Evolutionary conservation across 2,888 invertebrate species (phyloP).

Genomic region (Caenorhabditis macrosperma): DNA sequence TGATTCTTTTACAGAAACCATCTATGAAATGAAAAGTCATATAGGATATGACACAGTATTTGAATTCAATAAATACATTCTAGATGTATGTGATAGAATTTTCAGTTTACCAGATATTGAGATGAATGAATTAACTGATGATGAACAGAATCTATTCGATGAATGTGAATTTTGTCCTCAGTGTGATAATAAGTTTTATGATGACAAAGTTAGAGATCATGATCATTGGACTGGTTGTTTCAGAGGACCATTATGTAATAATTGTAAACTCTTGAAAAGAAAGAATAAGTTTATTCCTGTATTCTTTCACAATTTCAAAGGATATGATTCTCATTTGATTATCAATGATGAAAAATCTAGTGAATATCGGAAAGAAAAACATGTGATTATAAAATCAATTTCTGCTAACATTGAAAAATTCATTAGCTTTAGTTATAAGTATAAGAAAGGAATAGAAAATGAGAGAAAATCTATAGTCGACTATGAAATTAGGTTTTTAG

Average conservation of each 20-base stretch:
- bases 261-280: conserved; percentile 55
- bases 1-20: conserved; percentile 46
- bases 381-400: conserved; percentile 54
- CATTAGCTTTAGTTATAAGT: conserved; percentile 63
- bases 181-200: conserved; percentile 24
- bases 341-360: conserved; percentile 33
- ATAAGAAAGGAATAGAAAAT: conserved; percentile 1
- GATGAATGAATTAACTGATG: conserved; percentile 37
- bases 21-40: conserved; percentile 27
- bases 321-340: conserved; percentile 68
- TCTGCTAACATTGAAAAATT: conserved; percentile 65
- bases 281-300: conserved; percentile 65
- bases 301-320: conserved; percentile 67
- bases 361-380: conserved; percentile 36
- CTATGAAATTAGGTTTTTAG: conserved; percentile 67
- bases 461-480: conserved; percentile 2
- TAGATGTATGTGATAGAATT: conserved; percentile 35
- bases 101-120: conserved; percentile 12
- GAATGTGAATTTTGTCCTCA: conserved; percentile 14
- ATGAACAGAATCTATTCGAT: conserved; percentile 20
- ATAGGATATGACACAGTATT: conserved; percentile 28
- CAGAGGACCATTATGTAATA: conserved; percentile 52
- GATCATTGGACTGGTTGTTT: conserved; percentile 63
- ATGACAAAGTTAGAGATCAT: conserved; percentile 53
- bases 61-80: conserved; percentile 52